A percentile compares a stretch with the other conserved stretches of the same genome.
Conservation (phyloP, 2,797 vertebrate species). For the Sebastes matsubarae region DNA sequence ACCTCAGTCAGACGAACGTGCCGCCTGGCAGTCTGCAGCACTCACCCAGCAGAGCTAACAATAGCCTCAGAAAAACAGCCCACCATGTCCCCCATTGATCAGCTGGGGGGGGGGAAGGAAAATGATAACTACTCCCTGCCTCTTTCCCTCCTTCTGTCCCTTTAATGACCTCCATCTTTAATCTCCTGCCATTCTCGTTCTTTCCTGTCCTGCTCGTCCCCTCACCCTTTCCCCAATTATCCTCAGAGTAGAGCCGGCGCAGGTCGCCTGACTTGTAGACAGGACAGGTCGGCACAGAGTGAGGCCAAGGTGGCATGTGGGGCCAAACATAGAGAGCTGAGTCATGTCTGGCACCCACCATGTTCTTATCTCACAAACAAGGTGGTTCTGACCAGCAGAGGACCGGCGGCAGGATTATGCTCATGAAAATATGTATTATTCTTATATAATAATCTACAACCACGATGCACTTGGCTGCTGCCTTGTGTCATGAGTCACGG, state of each 20-base stretch:
- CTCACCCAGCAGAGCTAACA: slow-evolving; percentile 51
- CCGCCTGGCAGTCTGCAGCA: slow-evolving; percentile 34
- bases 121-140: background rate
- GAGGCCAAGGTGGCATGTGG: slow-evolving; percentile 12
- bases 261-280: background rate
- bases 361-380: slow-evolving; percentile 22
- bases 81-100: slow-evolving; percentile 20
- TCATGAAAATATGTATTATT: slow-evolving; percentile 2
- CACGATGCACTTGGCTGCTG: background rate
- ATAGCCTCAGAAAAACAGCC: slow-evolving; percentile 45
- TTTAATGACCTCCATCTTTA: slow-evolving; percentile 13
- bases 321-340: slow-evolving; percentile 14
- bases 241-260: background rate
- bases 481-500: slow-evolving; percentile 17
- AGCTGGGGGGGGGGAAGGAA: slow-evolving; percentile 2
- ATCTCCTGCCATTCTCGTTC: background rate
- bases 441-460: slow-evolving; percentile 5
- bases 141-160: background rate
- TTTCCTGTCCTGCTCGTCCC: background rate
- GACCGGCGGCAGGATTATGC: background rate
- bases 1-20: slow-evolving; percentile 17
- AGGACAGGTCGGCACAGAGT: background rate
- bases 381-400: background rate
- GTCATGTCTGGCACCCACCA: slow-evolving; percentile 19
- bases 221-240: background rate